phyloP scores from a whole-genome alignment of 1,140 invertebrate genomes.

The Drosophila varians region DNA sequence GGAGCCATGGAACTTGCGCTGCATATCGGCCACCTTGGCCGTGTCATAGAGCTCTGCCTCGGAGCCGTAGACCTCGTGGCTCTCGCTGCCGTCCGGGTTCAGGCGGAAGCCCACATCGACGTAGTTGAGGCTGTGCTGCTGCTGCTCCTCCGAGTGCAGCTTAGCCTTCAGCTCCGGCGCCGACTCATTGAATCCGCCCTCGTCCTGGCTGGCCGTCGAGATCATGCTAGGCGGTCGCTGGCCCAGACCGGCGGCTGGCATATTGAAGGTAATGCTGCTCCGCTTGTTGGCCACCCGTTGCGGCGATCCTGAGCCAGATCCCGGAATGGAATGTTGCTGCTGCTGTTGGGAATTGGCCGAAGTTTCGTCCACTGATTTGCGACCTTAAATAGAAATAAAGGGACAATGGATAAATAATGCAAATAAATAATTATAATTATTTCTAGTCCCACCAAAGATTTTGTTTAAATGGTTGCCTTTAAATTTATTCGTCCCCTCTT shows the following conservation, averaged over 20 bases:
- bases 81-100: constrained; percentile 83
- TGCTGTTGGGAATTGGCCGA: constrained; percentile 28
- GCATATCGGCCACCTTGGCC: constrained; percentile 73
- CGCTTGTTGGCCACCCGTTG: constrained; percentile 77
- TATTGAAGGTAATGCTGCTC: constrained; percentile 84
- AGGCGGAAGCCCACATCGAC: constrained; percentile 82
- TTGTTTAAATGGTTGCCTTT: neutral
- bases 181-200: constrained; percentile 88
- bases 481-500: neutral
- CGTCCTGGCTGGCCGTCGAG: constrained; percentile 85
- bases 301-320: constrained; percentile 50
- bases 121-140: constrained; percentile 70
- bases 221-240: constrained; percentile 85
- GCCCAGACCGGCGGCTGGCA: constrained; percentile 86
- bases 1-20: constrained; percentile 77
- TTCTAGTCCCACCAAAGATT: no score
- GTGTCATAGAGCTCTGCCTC: constrained; percentile 79
- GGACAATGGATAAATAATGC: no score
- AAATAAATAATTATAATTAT: no score
- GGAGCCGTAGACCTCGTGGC: constrained; percentile 70
- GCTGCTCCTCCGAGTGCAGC: constrained; percentile 81
- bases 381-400: constrained; percentile 39
- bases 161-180: constrained; percentile 87
- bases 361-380: constrained; percentile 63
- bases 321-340: constrained; percentile 57